Base-by-base conservation (phyloP, 2,797 vertebrate genomes). In the Acanthurus tractus region DNA sequence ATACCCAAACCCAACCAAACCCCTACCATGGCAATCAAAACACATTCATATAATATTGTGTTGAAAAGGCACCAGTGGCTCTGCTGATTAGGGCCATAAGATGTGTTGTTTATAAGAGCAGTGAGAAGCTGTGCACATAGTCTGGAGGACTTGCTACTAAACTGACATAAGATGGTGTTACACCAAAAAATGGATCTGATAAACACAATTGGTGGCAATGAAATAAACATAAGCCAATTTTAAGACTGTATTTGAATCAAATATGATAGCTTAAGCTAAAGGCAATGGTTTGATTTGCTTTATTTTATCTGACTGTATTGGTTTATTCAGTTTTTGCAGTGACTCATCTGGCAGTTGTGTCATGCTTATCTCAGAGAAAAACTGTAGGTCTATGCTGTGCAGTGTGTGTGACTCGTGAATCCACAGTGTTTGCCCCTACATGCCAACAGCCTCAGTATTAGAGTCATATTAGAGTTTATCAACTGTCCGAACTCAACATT, bases 401-500 rank as follows among this genome's bases (percentile, higher is more conserved):
- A 13, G 25, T 29, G 36, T 45, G 34, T 55, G 58, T 46, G 46
- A 65, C 40, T 52, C 50, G 55, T 72, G 64, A 34, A 52, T 66
- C 68, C 44, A 44, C 71, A 23, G n/a, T 17, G 36, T 83, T 78
- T 75, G 38, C 13, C 42, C n/a, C 57, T 48, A 29, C 25, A 53
- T 42, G 13, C 40, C 75, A 50, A 80, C 69, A 63, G 79, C 63
- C 34, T 14, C 40, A 67, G 61, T 34, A 57, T 74, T 46, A 62
- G 20, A 75, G 34, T 57, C 34, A 71, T 63, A 63, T 83, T 46
- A 70, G 53, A 78, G 73, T 56, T 46, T 18, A 78, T 81, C 58
- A 79, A 67, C 63, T 54, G 36, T 76, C 66, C 85, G 58, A 79
- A 78, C 74, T 54, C 22, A 64, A 65, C 50, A 70, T 83, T 84